These are phyloP conservation scores for Pseudeuparius sepicola DNA, from an alignment of 2,888 invertebrate species.

Conservation along the genomic window DNA sequence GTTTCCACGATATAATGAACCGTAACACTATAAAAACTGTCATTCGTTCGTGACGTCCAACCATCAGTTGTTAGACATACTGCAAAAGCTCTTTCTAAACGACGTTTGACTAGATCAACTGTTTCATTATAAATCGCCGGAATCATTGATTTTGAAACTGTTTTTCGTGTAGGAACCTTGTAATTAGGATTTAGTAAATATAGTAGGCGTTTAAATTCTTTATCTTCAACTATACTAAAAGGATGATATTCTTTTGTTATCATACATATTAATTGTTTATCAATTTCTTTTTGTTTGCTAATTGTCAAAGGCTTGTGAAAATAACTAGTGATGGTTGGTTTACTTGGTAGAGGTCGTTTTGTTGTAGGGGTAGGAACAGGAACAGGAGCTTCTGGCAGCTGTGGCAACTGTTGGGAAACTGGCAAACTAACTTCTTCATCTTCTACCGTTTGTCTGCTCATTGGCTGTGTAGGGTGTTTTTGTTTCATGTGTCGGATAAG, in stretches of 20 bases:
- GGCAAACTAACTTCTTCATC: constrained; percentile 9
- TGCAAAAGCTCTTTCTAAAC: constrained; percentile 15
- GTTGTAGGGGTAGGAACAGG: background rate
- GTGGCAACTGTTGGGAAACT: constrained; percentile 1
- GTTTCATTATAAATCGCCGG: too few relatives aligned
- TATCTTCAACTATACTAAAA: constrained; percentile 29
- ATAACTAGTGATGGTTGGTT: constrained; percentile 13
- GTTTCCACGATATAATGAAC: too few relatives aligned
- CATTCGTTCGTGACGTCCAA: too few relatives aligned
- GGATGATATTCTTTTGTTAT: constrained; percentile 29
- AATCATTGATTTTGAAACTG: constrained; percentile 10
- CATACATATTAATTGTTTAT: constrained; percentile 25
- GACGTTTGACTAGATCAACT: too few relatives aligned
- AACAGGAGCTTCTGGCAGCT: background rate
- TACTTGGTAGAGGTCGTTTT: constrained; percentile 5
- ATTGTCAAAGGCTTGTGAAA: constrained; percentile 15
- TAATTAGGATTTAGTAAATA: constrained; percentile 18
- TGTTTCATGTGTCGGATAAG: constrained; percentile 16
- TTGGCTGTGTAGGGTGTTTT: constrained; percentile 18
- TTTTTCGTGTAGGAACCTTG: constrained; percentile 17
- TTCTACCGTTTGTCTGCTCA: constrained; percentile 13
- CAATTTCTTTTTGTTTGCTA: constrained; percentile 18
- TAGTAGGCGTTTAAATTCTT: constrained; percentile 27
- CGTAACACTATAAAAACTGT: too few relatives aligned
- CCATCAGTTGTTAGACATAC: constrained; percentile 15